phyloP scores from a whole-genome alignment of 2,797 vertebrate species.

The Lutjanus campechanus region DNA sequence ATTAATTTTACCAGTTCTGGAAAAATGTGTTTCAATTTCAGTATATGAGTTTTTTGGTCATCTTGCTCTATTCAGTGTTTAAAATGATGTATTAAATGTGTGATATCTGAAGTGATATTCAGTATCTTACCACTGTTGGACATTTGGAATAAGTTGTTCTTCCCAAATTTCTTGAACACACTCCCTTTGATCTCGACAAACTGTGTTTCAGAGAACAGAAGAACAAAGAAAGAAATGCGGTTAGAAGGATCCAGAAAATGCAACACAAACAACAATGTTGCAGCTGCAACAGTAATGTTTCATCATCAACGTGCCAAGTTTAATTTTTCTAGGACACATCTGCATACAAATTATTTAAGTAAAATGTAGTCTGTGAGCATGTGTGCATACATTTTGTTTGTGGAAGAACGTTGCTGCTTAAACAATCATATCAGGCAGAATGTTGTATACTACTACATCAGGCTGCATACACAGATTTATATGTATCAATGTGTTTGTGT shows the following conservation, averaged over 20 bases:
- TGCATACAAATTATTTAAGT: constrained; percentile 22
- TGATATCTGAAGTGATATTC: not conserved
- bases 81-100: not conserved
- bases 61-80: not conserved
- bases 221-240: constrained; percentile 5
- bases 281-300: constrained; percentile 31
- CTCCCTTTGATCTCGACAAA: constrained; percentile 99
- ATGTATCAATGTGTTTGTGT: not conserved
- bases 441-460: not conserved
- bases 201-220: constrained; percentile 78
- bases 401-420: not conserved
- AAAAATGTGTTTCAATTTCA: not conserved
- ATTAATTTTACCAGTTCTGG: no score
- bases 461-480: not conserved
- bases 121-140: constrained; percentile 95
- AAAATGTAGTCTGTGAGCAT: not conserved
- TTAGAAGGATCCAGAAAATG: constrained; percentile 11
- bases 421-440: constrained; percentile 9
- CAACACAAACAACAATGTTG: constrained; percentile 9
- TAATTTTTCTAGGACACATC: not conserved
- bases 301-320: constrained; percentile 12
- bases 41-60: not conserved
- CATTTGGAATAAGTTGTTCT: constrained; percentile 99
- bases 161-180: constrained; percentile 99
- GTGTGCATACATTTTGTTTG: constrained; percentile 9